Conservation (phyloP, 1,140 invertebrate species). For the Hyphantria cunea region DNA sequence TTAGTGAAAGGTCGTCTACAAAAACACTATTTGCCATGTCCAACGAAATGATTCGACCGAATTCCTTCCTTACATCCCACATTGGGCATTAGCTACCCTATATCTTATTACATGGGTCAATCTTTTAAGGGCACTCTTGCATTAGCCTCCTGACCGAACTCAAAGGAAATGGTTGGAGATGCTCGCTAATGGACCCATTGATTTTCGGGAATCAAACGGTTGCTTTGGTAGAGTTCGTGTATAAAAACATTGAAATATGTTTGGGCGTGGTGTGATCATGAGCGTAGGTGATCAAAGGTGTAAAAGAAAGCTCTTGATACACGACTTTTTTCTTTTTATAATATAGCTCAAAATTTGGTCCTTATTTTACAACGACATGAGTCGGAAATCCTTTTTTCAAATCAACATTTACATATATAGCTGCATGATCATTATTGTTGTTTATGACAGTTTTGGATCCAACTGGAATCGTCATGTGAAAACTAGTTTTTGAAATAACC, state of each 20-base stretch:
- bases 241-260: conserved; percentile 22
- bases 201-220: conserved; percentile 49
- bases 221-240: conserved; percentile 19
- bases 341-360: neutral
- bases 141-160: conserved; percentile 49
- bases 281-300: neutral
- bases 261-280: conserved; percentile 5
- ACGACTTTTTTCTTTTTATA: too few relatives aligned
- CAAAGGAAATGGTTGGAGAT: conserved; percentile 44
- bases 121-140: conserved; percentile 43
- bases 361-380: neutral
- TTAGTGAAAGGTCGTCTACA: conserved; percentile 20
- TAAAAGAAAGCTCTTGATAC: neutral
- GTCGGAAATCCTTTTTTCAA: neutral
- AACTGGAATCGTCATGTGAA: too few relatives aligned
- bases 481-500: too few relatives aligned
- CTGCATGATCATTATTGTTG: too few relatives aligned
- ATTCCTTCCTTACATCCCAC: conserved; percentile 28
- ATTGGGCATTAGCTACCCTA: conserved; percentile 27
- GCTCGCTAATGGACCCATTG: conserved; percentile 52
- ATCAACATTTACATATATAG: too few relatives aligned
- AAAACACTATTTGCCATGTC: conserved; percentile 27
- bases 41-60: conserved; percentile 27
- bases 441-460: too few relatives aligned
- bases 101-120: conserved; percentile 48